Evolutionary conservation across 2,888 invertebrate genomes (phyloP), one percentile per base, ranked within the genome.

Genomic region (Drosophila paranaensis): DNA sequence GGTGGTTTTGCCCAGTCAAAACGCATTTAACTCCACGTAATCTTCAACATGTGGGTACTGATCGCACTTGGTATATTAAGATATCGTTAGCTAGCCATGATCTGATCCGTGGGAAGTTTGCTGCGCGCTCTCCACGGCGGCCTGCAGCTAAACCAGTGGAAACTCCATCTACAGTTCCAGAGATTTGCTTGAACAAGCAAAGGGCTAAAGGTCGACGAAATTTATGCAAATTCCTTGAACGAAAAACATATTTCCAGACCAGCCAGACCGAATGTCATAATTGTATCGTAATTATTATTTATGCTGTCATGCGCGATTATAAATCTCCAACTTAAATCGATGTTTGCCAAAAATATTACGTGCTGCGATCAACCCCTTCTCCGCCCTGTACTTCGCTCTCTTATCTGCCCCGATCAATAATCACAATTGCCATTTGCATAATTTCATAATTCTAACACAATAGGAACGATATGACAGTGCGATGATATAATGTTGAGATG

Each of bases 201-300:
- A 74, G 56, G 70, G 56, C 51, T 42, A 60, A 70, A 43, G 55
- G 48, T 39, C 64, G 20, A 14, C 6, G 14, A 66, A 51, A 51
- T 37, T n/a, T 37, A 43, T 81, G 72, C 60, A 75, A 73, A 80
- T 77, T 71, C 55, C 61, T 30, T 55, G 16, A 45, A 11, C 40
- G 16, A 63, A 60, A 64, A 65, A 61, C 45, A 68, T 51, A 78
- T 63, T 60, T 61, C 43, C 53, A 0, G 16, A 51, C 20, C 56
- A 0, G 16, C 45, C 56, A 61, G 37, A 35, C 66, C 57, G 40
- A 56, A 73, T 73, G 86, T 88, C 88, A 87, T 90, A 90, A 86
- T 88, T 84, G 57, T 74, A 72, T 61, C 86, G 88, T 90, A 90
- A 90, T 90, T 90, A 90, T 90, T 90, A 90, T 90, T 90, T 79